Evolutionary conservation across 2,797 vertebrate species (phyloP).

Genomic region (Otolemur crassicaudatus): DNA sequence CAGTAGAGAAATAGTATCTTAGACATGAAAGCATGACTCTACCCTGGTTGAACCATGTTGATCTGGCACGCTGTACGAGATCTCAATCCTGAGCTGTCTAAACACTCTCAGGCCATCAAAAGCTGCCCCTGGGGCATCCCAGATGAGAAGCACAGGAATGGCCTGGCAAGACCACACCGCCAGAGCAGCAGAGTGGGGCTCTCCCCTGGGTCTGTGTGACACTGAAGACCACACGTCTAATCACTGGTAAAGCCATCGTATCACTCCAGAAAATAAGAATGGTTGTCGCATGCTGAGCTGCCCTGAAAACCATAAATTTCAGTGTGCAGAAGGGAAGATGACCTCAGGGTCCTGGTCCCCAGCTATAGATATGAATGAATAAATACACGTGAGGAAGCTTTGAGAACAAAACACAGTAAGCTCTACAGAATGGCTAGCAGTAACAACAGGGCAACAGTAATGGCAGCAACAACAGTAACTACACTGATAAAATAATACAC

Average conservation of each 20-base stretch:
- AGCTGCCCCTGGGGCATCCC: background rate
- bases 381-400: background rate
- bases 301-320: background rate
- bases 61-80: background rate
- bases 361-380: background rate
- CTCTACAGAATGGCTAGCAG: background rate
- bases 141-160: background rate
- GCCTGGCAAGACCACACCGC: background rate
- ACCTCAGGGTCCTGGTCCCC: background rate
- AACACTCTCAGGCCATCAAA: background rate
- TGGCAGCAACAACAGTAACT: no score
- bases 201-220: background rate
- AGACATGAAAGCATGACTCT: background rate
- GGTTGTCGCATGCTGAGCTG: background rate
- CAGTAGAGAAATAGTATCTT: background rate
- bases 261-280: background rate
- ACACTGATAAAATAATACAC: background rate
- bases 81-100: background rate
- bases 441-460: background rate
- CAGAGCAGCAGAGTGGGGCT: background rate
- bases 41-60: background rate
- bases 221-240: background rate
- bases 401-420: background rate
- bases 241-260: fast-evolving
- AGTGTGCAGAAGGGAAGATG: background rate